These are phyloP conservation scores for Aurelia aurita DNA, from an alignment of 30 jellyfish, hydroid and myxozoan species.

Conservation along the genomic window DNA sequence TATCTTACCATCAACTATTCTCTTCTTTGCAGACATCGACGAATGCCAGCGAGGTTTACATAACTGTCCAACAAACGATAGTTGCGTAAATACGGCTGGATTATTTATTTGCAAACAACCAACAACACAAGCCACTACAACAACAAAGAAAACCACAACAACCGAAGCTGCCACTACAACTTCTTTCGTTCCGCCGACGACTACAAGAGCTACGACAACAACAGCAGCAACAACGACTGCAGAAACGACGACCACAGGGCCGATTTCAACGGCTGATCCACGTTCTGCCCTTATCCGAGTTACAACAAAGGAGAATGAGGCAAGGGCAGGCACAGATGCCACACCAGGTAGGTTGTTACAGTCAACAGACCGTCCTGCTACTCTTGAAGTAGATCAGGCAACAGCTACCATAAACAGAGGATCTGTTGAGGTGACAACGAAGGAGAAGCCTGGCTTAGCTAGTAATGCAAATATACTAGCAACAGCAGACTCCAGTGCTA, in stretches of 20 bases:
- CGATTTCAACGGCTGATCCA: constrained; percentile 5
- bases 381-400: constrained; percentile 1
- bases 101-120: constrained; percentile 1
- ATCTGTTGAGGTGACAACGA: constrained; percentile 5
- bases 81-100: constrained; percentile 45
- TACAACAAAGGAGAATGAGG: neutral
- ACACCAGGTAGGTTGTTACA: neutral
- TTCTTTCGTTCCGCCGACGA: too few relatives aligned
- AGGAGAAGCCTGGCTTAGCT: neutral
- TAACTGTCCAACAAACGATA: constrained; percentile 3
- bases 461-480: neutral
- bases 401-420: neutral
- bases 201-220: too few relatives aligned
- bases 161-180: too few relatives aligned
- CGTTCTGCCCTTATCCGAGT: constrained; percentile 9
- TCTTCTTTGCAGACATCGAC: constrained; percentile 52
- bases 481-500: neutral
- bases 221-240: too few relatives aligned
- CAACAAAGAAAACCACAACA: too few relatives aligned
- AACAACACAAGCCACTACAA: too few relatives aligned
- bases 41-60: constrained; percentile 39
- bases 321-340: constrained; percentile 8
- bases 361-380: neutral
- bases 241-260: neutral
- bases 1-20: too few relatives aligned